Evolutionary conservation across 2,888 invertebrate species (phyloP).

Genomic region (Sphecodes monilicornis): DNA sequence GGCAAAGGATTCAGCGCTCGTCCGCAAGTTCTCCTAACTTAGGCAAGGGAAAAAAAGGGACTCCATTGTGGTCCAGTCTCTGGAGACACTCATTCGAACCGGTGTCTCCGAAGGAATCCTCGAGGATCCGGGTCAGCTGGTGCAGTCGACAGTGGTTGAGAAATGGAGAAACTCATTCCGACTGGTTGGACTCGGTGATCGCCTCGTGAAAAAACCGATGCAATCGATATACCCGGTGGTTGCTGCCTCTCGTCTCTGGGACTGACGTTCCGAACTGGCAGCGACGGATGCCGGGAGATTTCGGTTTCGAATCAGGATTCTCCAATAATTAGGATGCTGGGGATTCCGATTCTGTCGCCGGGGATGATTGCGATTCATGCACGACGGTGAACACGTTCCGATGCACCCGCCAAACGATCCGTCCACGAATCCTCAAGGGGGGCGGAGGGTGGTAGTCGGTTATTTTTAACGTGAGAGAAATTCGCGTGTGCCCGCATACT

Average conservation of each 20-base stretch:
- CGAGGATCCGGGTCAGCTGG: neutral
- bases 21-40: neutral
- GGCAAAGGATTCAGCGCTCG: conserved; percentile 9
- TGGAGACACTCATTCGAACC: neutral
- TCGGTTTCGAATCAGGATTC: conserved; percentile 30
- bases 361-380: conserved; percentile 33
- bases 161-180: conserved; percentile 11
- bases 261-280: conserved; percentile 7
- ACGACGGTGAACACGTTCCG: conserved; percentile 2
- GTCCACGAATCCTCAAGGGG: neutral
- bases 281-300: conserved; percentile 14
- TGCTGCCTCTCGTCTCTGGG: neutral
- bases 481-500: neutral
- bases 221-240: conserved; percentile 4
- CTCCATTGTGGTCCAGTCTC: conserved; percentile 16
- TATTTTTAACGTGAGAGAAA: neutral
- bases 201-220: conserved; percentile 15
- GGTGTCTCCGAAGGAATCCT: neutral
- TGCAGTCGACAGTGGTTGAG: conserved; percentile 23
- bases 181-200: conserved; percentile 10
- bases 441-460: neutral
- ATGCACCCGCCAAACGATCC: neutral
- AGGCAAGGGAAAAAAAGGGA: neutral
- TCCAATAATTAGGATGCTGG: conserved; percentile 42
- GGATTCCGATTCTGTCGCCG: conserved; percentile 31